Evolutionary conservation across 2,888 invertebrate species (phyloP), one percentile per base, ranked within the genome.

Genomic region (Priapulus caudatus): DNA sequence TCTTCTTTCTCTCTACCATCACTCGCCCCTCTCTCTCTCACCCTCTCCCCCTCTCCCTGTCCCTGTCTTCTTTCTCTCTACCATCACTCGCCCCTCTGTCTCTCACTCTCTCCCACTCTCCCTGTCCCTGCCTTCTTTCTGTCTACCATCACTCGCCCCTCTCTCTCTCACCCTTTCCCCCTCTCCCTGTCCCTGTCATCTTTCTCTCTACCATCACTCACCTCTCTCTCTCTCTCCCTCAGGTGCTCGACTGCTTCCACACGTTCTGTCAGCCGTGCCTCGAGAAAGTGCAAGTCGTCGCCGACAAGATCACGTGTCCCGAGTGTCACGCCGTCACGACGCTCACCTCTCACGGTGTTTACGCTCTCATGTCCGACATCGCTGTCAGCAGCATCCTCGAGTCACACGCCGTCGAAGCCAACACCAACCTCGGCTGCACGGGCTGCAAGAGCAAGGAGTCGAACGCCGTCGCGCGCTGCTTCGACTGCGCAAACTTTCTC

Each of bases 401-500:
- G 57, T 63, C 63, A n/a, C 65, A 67, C 50, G 66, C 67, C 19
- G 59, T 65, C 51, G 67, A 66, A 21, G 65, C 64, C 24, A 63
- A 62, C 45, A 2, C 18, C 33, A 20, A 16, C 56, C 60, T 68
- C 51, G 62, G 64, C 57, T 95, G 93, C 77, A 93, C 92, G 63
- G 92, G 91, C 67, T 97, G 97, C 78, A n/a, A 52, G 20, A 18
- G 50, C n/a, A 87, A 86, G 70, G 88, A 91, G 72, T 83, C 87
- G 19, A 86, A 85, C 80, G 93, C 93, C 47, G 88, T 92, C 53
- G 92, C 92, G 56, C 86, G 89, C 70, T 95, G 93, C 74, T 85
- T 89, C 67, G 93, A 95, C 73, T 98, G 97, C 74, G 86, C 87
- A 67, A 91, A 91, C 71, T 89, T 86, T 71, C 81, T 98, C 63